Percentiles rank a stretch among this genome's conserved stretches.
These are phyloP conservation scores for Drosophila anomalata DNA, from an alignment of 2,888 invertebrate genomes.

Conservation along the genomic window DNA sequence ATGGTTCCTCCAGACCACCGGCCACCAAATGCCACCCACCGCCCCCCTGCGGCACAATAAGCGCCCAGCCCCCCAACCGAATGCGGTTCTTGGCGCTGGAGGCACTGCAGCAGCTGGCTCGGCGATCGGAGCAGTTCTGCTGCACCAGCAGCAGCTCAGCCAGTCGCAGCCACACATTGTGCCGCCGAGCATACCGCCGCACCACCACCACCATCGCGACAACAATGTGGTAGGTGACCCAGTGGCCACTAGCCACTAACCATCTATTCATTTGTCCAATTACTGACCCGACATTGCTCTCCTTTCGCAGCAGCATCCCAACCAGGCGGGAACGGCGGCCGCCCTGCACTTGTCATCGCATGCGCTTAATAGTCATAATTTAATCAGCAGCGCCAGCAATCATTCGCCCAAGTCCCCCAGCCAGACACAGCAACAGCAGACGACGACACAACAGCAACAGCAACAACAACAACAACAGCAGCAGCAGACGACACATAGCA, in stretches of 20 bases:
- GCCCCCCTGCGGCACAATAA: constrained; percentile 84
- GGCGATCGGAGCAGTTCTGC: constrained; percentile 56
- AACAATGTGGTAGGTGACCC: constrained; percentile 75
- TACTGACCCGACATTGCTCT: constrained; percentile 23
- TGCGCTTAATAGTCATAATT: constrained; percentile 84
- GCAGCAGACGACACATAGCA: constrained; percentile 66
- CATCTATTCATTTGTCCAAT: not conserved
- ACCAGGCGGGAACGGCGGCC: constrained; percentile 59
- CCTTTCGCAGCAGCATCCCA: constrained; percentile 73
- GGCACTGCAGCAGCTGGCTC: constrained; percentile 45
- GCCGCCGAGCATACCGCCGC: constrained; percentile 83
- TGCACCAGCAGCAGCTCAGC: constrained; percentile 83
- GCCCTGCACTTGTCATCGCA: constrained; percentile 83
- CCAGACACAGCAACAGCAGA: constrained; percentile 75
- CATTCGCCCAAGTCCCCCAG: constrained; percentile 84
- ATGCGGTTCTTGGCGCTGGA: constrained; percentile 44
- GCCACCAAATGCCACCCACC: constrained; percentile 85
- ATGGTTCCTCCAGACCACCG: constrained; percentile 84
- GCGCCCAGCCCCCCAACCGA: constrained; percentile 84
- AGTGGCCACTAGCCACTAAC: not conserved
- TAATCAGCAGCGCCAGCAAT: constrained; percentile 81
- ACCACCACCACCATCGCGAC: constrained; percentile 75
- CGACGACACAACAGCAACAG: constrained; percentile 63
- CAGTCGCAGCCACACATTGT: constrained; percentile 84
- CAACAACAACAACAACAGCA: constrained; percentile 48